Evolutionary conservation across 1,140 invertebrate genomes (phyloP), one percentile per base, ranked within the genome.

Genomic region (Hycleus cichorii): DNA sequence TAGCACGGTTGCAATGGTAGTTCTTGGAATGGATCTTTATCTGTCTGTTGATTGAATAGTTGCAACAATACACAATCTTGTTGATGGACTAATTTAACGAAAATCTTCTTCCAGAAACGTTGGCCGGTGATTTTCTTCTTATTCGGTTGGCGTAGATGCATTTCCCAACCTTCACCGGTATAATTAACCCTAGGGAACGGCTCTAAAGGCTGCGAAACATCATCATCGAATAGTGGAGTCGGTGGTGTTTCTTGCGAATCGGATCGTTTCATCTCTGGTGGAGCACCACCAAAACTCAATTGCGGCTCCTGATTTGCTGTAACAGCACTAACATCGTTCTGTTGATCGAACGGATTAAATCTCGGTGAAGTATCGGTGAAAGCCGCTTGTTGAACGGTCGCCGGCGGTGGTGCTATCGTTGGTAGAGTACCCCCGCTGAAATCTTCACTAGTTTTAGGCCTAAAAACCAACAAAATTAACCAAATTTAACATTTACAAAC

Each of bases 91-190:
- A 98, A 66, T 49, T 84, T 85, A 0, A 98, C 87, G 71, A 88
- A 95, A 40, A 97, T 89, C 72, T 97, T 96, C 76, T 99, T 99
- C 97, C 97, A 99, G 74, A 93, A 99, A 58, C 95, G 80, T 68
- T 95, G 92, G 4, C 92, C 92, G 0, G 96, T 98, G 54, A 99
- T 92, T 75, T 97, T 98, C 81, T 99, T 99, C 74, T 98, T 98
- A 65, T 93, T 94, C 4, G 95, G 95, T 69, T 97, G 92, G 10
- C 95, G 79, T 27, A 99, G 77, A 58, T 97, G 90, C 86, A 99
- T 91, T 71, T 98, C 94, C 95, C 95, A 99, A 18, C 92, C 92
- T n/a, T 91, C 85, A 0, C 85, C 91, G 0, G 76, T 75, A 66
- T 89, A 93, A 43, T 82, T 81, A 1, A 87, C 82, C 48, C 93